These are phyloP conservation scores for Suncus etruscus DNA, from an alignment of 2,113 vertebrate species.

Conservation along the genomic window DNA sequence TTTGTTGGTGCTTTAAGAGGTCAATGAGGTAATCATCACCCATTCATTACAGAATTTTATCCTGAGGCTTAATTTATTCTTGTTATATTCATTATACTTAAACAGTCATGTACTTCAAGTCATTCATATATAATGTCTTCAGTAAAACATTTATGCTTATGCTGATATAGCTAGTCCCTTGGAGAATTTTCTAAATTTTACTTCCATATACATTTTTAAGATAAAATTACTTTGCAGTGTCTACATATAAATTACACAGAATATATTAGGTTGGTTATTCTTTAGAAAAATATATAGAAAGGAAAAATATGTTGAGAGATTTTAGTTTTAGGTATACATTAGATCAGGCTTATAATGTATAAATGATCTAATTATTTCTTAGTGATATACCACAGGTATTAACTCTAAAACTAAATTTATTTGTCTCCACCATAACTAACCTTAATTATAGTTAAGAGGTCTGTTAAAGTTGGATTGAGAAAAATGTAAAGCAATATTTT, in stretches of 20 bases:
- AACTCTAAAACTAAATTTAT: background rate
- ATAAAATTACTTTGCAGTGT: background rate
- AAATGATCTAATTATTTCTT: background rate
- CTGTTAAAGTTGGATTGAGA: conserved; percentile 26
- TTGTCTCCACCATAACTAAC: background rate
- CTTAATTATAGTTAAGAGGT: background rate
- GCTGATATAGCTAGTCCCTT: too few relatives aligned
- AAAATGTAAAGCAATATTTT: background rate
- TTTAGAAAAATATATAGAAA: background rate
- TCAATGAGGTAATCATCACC: background rate
- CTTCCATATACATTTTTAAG: background rate
- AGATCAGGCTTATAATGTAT: background rate
- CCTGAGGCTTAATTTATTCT: background rate
- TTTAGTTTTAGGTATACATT: background rate
- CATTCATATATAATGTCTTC: background rate
- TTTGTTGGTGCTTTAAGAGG: background rate
- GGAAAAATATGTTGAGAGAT: background rate
- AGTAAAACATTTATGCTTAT: background rate
- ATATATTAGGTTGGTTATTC: background rate
- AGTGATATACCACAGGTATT: background rate
- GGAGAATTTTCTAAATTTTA: background rate
- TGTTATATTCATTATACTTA: background rate
- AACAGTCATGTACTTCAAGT: background rate
- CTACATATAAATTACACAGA: background rate
- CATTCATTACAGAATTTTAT: background rate